These are phyloP conservation scores for Pterobdella sp. DNA, from an alignment of 2,888 invertebrate species.

Conservation along the genomic window DNA sequence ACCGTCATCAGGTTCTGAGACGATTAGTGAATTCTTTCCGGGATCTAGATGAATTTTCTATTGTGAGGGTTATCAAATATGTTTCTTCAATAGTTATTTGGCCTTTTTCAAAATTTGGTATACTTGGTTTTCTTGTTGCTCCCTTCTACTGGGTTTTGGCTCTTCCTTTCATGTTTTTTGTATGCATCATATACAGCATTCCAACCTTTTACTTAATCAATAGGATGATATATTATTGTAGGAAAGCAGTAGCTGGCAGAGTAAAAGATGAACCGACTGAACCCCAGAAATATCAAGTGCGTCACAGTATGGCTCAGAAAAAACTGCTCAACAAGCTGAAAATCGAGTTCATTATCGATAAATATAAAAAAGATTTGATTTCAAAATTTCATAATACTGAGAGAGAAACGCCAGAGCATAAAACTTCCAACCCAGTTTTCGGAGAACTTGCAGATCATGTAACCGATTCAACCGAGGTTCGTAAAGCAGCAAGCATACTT, in stretches of 20 bases:
- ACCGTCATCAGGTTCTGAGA: conserved; percentile 37
- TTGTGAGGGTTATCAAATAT: conserved; percentile 43
- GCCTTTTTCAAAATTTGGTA: conserved; percentile 46
- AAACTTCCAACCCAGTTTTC: not conserved
- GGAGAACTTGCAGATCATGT: not conserved
- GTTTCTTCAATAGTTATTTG: conserved; percentile 42
- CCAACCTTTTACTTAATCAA: conserved; percentile 46
- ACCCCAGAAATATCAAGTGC: conserved; percentile 26
- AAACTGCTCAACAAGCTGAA: conserved; percentile 17
- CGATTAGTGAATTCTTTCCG: conserved; percentile 43
- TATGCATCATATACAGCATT: conserved; percentile 43
- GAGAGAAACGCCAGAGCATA: not conserved
- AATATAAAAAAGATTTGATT: not conserved
- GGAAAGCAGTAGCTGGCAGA: conserved; percentile 22
- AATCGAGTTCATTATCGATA: not conserved
- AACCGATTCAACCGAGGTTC: not conserved
- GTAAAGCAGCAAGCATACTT: too few relatives aligned
- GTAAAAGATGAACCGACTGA: not conserved
- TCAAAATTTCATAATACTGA: not conserved
- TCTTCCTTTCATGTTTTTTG: conserved; percentile 40
- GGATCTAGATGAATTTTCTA: conserved; percentile 45
- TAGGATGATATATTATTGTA: conserved; percentile 43
- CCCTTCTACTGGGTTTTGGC: conserved; percentile 43
- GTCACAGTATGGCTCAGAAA: conserved; percentile 17
- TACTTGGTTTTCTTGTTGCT: conserved; percentile 43